Evolutionary conservation across 1,140 invertebrate species (phyloP).

Genomic region (Aplysia californica): DNA sequence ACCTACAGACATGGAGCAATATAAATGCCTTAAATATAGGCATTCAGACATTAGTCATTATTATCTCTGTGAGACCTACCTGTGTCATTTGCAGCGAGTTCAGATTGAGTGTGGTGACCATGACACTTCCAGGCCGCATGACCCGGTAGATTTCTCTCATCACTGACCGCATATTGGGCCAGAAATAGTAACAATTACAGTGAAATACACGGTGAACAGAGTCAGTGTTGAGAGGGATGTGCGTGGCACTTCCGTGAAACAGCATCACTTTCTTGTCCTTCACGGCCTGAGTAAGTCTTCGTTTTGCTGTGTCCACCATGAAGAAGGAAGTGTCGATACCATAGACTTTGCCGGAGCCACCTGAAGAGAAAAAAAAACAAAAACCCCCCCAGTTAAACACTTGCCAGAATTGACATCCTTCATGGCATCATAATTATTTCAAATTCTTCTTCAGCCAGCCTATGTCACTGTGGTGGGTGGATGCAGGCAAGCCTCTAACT

Average conservation of each 20-base stretch:
- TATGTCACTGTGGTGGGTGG: no score
- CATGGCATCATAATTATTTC: no score
- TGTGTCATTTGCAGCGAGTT: neutral
- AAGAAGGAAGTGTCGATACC: conserved; percentile 47
- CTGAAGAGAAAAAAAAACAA: conserved; percentile 32
- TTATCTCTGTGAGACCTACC: neutral
- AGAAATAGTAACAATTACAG: conserved; percentile 56
- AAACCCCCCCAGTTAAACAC: neutral
- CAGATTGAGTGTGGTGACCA: conserved; percentile 44
- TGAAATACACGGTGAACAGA: conserved; percentile 51
- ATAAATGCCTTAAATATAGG: no score
- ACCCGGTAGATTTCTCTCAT: conserved; percentile 48
- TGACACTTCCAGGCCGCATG: conserved; percentile 47
- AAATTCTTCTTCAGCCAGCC: no score
- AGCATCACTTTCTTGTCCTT: conserved; percentile 40
- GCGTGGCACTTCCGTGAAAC: conserved; percentile 27
- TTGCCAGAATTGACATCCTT: neutral
- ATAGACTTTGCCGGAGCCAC: conserved; percentile 47
- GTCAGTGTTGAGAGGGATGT: conserved; percentile 42
- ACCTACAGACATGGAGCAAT: neutral
- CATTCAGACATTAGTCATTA: no score
- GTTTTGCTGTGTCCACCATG: conserved; percentile 40
- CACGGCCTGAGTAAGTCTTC: conserved; percentile 29
- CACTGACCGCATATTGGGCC: conserved; percentile 34
- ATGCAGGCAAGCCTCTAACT: no score